Base-by-base conservation (phyloP, 2,888 invertebrate species). In the Drosophila monieri region DNA sequence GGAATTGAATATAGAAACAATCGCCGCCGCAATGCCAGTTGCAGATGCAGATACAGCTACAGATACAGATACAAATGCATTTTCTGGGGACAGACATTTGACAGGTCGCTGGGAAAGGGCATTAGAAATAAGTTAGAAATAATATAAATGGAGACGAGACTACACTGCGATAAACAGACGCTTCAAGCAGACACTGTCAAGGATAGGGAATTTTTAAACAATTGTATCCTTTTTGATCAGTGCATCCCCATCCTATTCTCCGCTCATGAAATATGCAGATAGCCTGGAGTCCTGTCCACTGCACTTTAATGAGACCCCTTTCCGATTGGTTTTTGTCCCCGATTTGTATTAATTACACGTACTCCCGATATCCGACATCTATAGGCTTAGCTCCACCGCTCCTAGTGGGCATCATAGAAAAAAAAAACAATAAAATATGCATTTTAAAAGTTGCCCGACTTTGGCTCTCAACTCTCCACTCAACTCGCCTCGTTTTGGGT, bases 371-470 rank as follows among this genome's bases (percentile, higher is more conserved):
- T 18, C 21, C 4, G 8, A 12, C 32, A 27, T 47, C 43, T 51
- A 53, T 67, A 77, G 84, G 77, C 56, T 21, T 35, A 14, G 15
- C 43, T 4, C 49, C 43, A 9, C 46, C 8, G 18, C 9, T 30
- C 32, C 41, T 12, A 18, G 21, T 12, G 32, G 25, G 23, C 18
- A 14, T 9, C 9, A 10, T 39, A 12, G 14, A 18, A 18, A 58
- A 60, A 69, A 55, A 76, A 80, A 61, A 87, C 76, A 87, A 85
- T 83, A 79, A 85, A 83, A 87, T 80, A 83, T 83, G 81, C 85
- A 83, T 87, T 83, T 87, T 86, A 80, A 84, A 81, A 84, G 79
- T 84, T 80, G 75, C 59, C 62, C 69, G 68, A 69, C 68, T 70
- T 70, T 51, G 61, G 61, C 75, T 65, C 49, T 54, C 69, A 58